Evolutionary conservation across 2,113 vertebrate species (phyloP).

Genomic region (Globicephala melas): DNA sequence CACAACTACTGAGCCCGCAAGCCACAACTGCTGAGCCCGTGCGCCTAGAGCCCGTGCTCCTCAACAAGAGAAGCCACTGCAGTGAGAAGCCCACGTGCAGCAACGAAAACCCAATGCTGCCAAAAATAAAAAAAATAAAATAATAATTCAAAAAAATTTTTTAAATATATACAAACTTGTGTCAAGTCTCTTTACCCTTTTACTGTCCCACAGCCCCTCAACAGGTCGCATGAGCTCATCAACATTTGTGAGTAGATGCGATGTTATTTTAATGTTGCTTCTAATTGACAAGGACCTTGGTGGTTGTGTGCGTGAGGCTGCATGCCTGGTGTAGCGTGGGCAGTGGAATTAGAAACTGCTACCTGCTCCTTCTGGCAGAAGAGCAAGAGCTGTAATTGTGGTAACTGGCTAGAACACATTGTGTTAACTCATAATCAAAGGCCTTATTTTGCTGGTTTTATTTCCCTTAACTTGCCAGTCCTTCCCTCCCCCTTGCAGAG

Average conservation of each 20-base stretch:
- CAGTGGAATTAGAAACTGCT: background rate
- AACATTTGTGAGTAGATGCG: constrained; percentile 84
- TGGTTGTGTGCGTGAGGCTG: background rate
- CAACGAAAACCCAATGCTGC: no score
- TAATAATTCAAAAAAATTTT: no score
- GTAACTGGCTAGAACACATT: background rate
- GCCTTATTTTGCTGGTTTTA: constrained; percentile 45
- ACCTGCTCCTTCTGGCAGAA: constrained; percentile 47
- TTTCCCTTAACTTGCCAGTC: constrained; percentile 44
- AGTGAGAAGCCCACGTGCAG: no score
- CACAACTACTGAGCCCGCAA: no score
- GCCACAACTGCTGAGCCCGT: no score
- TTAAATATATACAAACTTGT: constrained; percentile 69
- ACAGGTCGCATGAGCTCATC: constrained; percentile 77
- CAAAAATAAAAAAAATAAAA: no score
- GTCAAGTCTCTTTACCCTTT: constrained; percentile 48
- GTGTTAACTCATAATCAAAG: constrained; percentile 26
- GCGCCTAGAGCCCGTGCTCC: no score
- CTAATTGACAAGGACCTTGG: constrained; percentile 66
- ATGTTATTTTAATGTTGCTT: constrained; percentile 73
- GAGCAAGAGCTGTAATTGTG: background rate
- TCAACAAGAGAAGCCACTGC: no score
- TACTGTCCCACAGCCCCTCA: background rate
- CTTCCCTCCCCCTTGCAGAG: background rate
- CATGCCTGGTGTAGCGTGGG: background rate